These are phyloP conservation scores for Myiagra hebetior DNA, from an alignment of 2,113 vertebrate species.

Conservation along the genomic window DNA sequence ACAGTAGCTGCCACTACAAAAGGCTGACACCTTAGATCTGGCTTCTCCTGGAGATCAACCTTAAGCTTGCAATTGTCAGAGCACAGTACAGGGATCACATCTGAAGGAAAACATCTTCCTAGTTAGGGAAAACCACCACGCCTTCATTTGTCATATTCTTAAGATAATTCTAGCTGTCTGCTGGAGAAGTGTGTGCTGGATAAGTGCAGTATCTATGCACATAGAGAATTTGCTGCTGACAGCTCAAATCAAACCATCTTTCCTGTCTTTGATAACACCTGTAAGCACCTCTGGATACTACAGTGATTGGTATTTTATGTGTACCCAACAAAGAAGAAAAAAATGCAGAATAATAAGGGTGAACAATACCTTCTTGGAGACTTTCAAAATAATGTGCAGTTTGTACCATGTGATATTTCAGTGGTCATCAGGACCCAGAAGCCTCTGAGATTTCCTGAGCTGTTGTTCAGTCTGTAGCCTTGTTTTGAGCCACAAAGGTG, in stretches of 20 bases:
- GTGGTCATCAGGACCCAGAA: not conserved
- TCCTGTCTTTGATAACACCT: not conserved
- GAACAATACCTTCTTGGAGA: not conserved
- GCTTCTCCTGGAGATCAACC: not conserved
- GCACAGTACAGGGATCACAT: not conserved
- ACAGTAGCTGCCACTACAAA: not conserved
- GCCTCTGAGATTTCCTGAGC: not conserved
- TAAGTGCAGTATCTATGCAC: not conserved
- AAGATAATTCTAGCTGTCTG: constrained; percentile 3
- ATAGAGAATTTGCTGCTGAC: not conserved
- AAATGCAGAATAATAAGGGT: not conserved
- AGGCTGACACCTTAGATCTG: not conserved
- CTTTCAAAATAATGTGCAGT: not conserved
- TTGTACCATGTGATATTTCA: not conserved
- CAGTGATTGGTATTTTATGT: not conserved
- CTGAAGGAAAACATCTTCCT: constrained; percentile 6
- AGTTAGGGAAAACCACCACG: not conserved
- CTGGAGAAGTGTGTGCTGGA: not conserved
- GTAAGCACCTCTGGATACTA: not conserved
- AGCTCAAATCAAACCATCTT: not conserved
- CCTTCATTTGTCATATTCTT: constrained; percentile 18
- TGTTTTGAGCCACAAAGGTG: not conserved
- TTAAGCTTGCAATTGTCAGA: not conserved
- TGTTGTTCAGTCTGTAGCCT: not conserved
- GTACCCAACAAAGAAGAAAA: not conserved